Evolutionary conservation across 2,797 vertebrate genomes (phyloP), one percentile per base, ranked within the genome.

Genomic region (Graptemys geographica): DNA sequence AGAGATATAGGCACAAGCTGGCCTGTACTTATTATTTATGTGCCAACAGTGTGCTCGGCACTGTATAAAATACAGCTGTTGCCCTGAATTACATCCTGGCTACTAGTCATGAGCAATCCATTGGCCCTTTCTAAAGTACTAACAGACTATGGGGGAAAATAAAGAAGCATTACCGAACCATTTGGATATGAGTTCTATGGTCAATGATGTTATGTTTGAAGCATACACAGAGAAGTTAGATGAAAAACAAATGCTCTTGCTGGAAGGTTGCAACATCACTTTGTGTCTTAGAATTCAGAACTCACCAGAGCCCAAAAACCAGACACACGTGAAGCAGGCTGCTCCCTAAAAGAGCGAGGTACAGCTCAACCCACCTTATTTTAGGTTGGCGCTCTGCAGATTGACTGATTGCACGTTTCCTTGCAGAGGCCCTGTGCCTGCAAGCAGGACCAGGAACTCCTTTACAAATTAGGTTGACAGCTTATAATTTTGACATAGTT

Each of bases 11-110:
- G 5, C 47, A 6, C 72, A 74, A 87, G n/a, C 23, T 52, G 8
- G 16, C 21, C 91, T 85, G 23, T 12, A 47, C 95, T 76, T 79
- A 69, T 47, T 28, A 28, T 28, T 23, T 76, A 28, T 76, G 15
- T 79, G 44, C 44, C 33, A 80, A 52, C 87, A 79, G 41, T 8
- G 11, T 6, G 9, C 8, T 81, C 0, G 0, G 23, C 69, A 91
- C 84, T 87, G 5, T 76, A 37, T 2, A 28, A 69, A 33, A 55
- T 90, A 90, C 84, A 90, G 37, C 11, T 10, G 19, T 13, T 89
- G 27, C 12, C 15, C 1, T 31, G 1, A 69, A 59, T 79, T 87
- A 83, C 47, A 18, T 81, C 84, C 79, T 81, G 49, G 4, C 52
- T 90, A 49, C 33, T n/a, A 78, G 56, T 74, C 81, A 27, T 18